A percentile compares a stretch with the other conserved stretches of the same genome.
These are phyloP conservation scores for Microtus obscurus DNA, from an alignment of 2,797 vertebrate species.

Conservation along the genomic window DNA sequence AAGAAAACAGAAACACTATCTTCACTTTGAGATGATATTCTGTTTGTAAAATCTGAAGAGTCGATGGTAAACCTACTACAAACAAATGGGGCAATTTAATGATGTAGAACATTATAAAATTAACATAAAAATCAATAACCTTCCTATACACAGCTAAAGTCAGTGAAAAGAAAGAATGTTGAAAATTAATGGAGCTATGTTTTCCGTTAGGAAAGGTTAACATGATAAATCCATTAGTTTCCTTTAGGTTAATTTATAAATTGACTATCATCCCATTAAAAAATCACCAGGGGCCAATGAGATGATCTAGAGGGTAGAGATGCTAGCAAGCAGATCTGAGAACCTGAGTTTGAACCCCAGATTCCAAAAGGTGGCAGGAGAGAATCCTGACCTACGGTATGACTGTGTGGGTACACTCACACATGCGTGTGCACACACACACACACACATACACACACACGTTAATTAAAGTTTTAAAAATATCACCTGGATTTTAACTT, in stretches of 20 bases:
- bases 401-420: neutral
- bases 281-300: neutral
- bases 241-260: neutral
- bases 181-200: neutral
- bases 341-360: neutral
- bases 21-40: neutral
- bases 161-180: conserved; percentile 19
- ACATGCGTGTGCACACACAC: neutral
- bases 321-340: neutral
- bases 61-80: neutral
- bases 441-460: neutral
- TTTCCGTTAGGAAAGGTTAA: neutral
- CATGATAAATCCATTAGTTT: neutral
- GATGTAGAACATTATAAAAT: conserved; percentile 5
- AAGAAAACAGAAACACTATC: neutral
- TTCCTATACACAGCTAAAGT: neutral
- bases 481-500: neutral
- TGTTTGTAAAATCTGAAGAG: conserved; percentile 2
- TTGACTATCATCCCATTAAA: neutral
- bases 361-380: neutral
- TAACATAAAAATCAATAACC: neutral
- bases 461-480: neutral
- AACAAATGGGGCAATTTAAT: conserved; percentile 29
- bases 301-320: neutral
- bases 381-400: neutral